Conservation (phyloP, 1,140 invertebrate species). For the Listronotus oregonensis region DNA sequence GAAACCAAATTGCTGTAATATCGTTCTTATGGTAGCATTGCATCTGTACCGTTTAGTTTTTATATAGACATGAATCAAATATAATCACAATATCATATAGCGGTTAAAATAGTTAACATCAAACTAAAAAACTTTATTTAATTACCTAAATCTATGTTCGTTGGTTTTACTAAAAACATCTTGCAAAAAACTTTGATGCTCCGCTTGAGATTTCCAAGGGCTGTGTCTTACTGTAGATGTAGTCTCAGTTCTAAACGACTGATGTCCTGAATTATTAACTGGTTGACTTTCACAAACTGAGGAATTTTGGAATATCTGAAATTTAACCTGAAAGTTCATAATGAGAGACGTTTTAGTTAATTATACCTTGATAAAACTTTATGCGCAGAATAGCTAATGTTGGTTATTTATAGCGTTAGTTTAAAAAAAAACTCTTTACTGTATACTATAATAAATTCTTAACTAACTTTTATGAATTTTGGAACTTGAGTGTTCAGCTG, state of each 20-base stretch:
- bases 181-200: slow-evolving; percentile 33
- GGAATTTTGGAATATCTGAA: slow-evolving; percentile 3
- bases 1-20: no score
- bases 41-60: no score
- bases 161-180: slow-evolving; percentile 34
- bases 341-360: neutral
- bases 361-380: no score
- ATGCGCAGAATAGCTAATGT: neutral
- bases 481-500: neutral
- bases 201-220: slow-evolving; percentile 29
- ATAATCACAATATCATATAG: no score
- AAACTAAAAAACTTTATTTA: no score
- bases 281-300: neutral
- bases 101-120: no score
- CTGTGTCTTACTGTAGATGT: slow-evolving; percentile 25
- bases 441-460: no score
- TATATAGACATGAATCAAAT: no score
- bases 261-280: neutral
- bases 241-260: slow-evolving; percentile 5
- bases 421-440: no score
- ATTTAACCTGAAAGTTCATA: slow-evolving; percentile 7
- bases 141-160: slow-evolving; percentile 30
- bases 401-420: neutral
- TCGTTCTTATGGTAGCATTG: no score
- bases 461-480: no score